Evolutionary conservation across 2,797 vertebrate genomes (phyloP), one percentile per base, ranked within the genome.

Genomic region (Brotula barbata): DNA sequence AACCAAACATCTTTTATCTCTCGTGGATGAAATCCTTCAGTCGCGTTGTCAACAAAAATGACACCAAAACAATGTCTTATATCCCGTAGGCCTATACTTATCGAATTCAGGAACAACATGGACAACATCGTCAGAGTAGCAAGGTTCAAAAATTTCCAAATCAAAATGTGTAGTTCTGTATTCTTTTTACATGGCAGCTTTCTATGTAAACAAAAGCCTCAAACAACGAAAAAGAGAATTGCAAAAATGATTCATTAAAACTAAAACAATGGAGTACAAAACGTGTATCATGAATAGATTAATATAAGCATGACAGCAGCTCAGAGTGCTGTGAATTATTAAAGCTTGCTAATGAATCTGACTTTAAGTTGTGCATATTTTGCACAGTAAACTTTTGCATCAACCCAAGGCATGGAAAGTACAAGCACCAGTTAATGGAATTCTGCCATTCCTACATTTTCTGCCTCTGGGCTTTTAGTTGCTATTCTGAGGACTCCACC

Each of bases 351-450:
- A 64, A 49, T 58, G 60, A 85, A 75, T 17, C 42, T 16, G 20
- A 74, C 53, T 67, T 51, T 71, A 63, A 75, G 37, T 52, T 48
- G 68, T 71, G 54, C 56, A 69, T 77, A 58, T 84, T 80, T 68
- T 46, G 54, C 72, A 81, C 28, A 68, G 58, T 53, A 78, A 80
- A 85, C 70, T 80, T 85, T 74, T 45, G 62, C 52, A 65, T 68
- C 59, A 74, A 83, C 67, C 64, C 22, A 54, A 73, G 71, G 68
- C 75, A 75, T 64, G 70, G 64, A 78, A 80, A 77, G 58, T 68
- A 76, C 80, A 87, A 61, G 76, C 65, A 70, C 74, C 72, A 61
- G 65, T 71, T 85, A 84, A 86, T 84, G 80, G 74, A 82, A 81
- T 87, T 83, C 73, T 78, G 59, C 71, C 75, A 73, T 83, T 87